A percentile compares a stretch with the other conserved stretches of the same genome.
These are phyloP conservation scores for Drosophila mayaguana DNA, from an alignment of 2,888 invertebrate species.

Conservation along the genomic window DNA sequence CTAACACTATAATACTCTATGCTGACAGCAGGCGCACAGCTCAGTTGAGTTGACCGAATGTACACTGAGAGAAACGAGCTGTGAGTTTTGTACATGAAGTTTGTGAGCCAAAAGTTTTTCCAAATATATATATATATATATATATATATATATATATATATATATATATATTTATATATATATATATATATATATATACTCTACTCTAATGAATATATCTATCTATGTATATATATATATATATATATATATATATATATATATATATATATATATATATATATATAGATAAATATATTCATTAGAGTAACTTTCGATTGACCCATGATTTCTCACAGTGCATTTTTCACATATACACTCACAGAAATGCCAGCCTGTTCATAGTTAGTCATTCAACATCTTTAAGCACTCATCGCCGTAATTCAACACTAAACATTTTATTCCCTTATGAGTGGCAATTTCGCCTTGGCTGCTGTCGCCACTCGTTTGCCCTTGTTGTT, in stretches of 20 bases:
- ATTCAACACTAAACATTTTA: constrained; percentile 64
- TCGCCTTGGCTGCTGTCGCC: constrained; percentile 6
- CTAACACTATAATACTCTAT: constrained; percentile 5
- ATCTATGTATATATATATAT: too few relatives aligned
- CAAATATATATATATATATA: too few relatives aligned
- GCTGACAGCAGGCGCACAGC: constrained; percentile 40
- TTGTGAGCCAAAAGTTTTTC: too few relatives aligned
- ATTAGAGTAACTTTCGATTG: background rate
- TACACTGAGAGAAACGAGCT: background rate
- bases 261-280: too few relatives aligned
- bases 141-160: too few relatives aligned
- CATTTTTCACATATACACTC: background rate
- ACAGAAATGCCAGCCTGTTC: background rate
- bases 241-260: too few relatives aligned
- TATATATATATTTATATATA: too few relatives aligned
- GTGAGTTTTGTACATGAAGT: background rate
- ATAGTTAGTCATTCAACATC: constrained; percentile 34
- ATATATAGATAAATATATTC: too few relatives aligned
- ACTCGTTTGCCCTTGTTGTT: background rate
- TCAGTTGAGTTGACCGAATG: constrained; percentile 1
- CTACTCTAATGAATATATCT: too few relatives aligned
- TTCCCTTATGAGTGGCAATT: constrained; percentile 37
- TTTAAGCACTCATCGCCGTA: constrained; percentile 38
- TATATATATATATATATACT: too few relatives aligned
- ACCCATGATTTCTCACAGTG: background rate